These are phyloP conservation scores for Aphelenchoides besseyi DNA, from an alignment of 1,140 invertebrate species.

Conservation along the genomic window DNA sequence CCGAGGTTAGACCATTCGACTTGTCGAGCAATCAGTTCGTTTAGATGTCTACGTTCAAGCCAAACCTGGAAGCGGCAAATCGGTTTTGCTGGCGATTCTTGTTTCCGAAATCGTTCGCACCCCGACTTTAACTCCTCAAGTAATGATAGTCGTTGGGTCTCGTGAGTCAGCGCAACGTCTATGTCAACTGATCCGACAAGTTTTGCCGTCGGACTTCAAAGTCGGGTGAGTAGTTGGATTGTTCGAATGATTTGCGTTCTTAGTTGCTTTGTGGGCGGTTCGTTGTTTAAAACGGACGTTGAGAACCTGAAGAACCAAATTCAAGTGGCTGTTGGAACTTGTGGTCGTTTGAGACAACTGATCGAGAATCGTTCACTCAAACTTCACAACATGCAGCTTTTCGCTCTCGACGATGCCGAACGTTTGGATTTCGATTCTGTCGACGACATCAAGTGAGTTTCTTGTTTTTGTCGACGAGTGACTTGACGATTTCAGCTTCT, in stretches of 20 bases:
- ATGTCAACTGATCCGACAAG: slow-evolving; percentile 67
- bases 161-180: slow-evolving; percentile 92
- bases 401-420: slow-evolving; percentile 94
- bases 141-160: slow-evolving; percentile 82
- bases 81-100: slow-evolving; percentile 81
- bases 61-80: slow-evolving; percentile 97
- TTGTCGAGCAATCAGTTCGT: not conserved
- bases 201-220: slow-evolving; percentile 53
- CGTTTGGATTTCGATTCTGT: slow-evolving; percentile 80
- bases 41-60: slow-evolving; percentile 69
- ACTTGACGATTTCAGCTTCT: slow-evolving; percentile 68
- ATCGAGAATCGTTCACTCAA: slow-evolving; percentile 73
- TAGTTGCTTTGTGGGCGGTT: slow-evolving; percentile 78
- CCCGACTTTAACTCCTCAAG: slow-evolving; percentile 57
- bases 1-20: slow-evolving; percentile 70
- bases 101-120: slow-evolving; percentile 43
- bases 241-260: slow-evolving; percentile 63
- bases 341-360: slow-evolving; percentile 80
- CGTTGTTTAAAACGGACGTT: slow-evolving; percentile 73
- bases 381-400: slow-evolving; percentile 71
- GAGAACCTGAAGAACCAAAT: slow-evolving; percentile 70
- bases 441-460: slow-evolving; percentile 73
- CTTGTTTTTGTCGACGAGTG: slow-evolving; percentile 22
- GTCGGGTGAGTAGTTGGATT: slow-evolving; percentile 33
- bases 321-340: slow-evolving; percentile 85